A percentile compares a stretch with the other conserved stretches of the same genome.
phyloP scores from a whole-genome alignment of 92 coral and sea anemone genomes.

The Paramuricea clavata region DNA sequence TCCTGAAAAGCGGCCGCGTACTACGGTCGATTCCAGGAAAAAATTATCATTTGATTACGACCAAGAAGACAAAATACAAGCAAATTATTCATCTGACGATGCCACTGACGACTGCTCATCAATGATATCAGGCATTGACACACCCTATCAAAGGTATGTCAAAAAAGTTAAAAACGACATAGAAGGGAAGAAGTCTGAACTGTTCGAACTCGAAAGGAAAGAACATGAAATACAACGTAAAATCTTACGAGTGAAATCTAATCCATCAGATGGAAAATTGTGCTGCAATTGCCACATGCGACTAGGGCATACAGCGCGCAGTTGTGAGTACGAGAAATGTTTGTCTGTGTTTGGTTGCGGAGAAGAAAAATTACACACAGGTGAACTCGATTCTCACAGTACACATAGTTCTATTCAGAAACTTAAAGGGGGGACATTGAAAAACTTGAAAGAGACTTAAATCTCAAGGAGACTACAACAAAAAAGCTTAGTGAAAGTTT shows the following conservation, averaged over 20 bases:
- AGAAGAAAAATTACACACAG: constrained; percentile 58
- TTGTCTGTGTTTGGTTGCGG: constrained; percentile 59
- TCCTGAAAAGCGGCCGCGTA: no score
- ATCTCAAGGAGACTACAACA: constrained; percentile 41
- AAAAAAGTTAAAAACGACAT: constrained; percentile 21
- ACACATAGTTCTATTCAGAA: constrained; percentile 26
- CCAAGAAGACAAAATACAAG: no score
- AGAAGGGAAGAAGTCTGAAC: constrained; percentile 46
- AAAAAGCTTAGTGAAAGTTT: constrained; percentile 33
- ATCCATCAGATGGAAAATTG: constrained; percentile 62
- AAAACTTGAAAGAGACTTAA: constrained; percentile 49
- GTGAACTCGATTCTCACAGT: constrained; percentile 52
- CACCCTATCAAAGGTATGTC: constrained; percentile 50
- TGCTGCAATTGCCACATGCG: constrained; percentile 66
- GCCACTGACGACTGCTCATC: no score
- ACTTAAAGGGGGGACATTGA: constrained; percentile 52
- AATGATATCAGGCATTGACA: no score
- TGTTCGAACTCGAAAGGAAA: constrained; percentile 39
- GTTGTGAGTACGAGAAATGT: constrained; percentile 42
- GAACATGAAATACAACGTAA: neutral
- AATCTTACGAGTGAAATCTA: constrained; percentile 37
- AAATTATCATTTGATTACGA: neutral
- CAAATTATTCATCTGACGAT: no score
- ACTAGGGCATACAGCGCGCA: constrained; percentile 63
- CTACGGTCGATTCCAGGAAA: neutral